Evolutionary conservation across 37 sponge, comb jelly and placozoan genomes (phyloP).

Genomic region (Chondrosia reniformis): DNA sequence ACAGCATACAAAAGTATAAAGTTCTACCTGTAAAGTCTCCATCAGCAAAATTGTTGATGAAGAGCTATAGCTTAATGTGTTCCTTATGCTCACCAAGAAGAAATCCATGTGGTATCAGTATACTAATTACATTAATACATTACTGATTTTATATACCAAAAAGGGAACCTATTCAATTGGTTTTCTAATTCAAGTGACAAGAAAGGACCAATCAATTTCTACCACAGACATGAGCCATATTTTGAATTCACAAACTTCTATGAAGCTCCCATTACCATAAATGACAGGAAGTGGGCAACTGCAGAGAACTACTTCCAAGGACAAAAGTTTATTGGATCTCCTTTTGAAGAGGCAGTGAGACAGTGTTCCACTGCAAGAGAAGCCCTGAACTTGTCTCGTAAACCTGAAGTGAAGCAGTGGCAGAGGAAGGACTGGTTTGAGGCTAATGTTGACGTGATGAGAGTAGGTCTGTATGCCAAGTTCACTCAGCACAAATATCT

Average conservation of each 20-base stretch:
- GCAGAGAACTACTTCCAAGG: constrained; percentile 76
- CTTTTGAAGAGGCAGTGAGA: not conserved
- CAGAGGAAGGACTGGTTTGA: constrained; percentile 3
- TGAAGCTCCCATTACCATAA: constrained; percentile 6
- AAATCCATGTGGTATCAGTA: no score
- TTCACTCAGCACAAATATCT: constrained; percentile 2
- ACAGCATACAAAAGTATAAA: no score
- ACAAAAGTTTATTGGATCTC: constrained; percentile 67
- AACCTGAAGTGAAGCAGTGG: not conserved
- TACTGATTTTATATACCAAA: no score
- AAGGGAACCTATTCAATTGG: no score
- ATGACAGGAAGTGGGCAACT: constrained; percentile 37
- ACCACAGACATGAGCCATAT: constrained; percentile 52
- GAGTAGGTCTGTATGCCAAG: not conserved
- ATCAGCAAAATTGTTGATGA: no score
- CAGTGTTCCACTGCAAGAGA: not conserved
- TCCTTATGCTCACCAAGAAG: no score
- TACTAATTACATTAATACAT: no score
- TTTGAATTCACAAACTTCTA: constrained; percentile 75
- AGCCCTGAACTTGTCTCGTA: not conserved
- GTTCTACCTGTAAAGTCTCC: no score
- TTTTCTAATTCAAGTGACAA: not conserved
- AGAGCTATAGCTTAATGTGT: no score
- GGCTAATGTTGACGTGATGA: constrained; percentile 15
- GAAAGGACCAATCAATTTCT: constrained; percentile 46